Percentiles rank a stretch among this genome's conserved stretches.
phyloP scores from a whole-genome alignment of 2,888 invertebrate genomes.

The Ornithoptera priamus region DNA sequence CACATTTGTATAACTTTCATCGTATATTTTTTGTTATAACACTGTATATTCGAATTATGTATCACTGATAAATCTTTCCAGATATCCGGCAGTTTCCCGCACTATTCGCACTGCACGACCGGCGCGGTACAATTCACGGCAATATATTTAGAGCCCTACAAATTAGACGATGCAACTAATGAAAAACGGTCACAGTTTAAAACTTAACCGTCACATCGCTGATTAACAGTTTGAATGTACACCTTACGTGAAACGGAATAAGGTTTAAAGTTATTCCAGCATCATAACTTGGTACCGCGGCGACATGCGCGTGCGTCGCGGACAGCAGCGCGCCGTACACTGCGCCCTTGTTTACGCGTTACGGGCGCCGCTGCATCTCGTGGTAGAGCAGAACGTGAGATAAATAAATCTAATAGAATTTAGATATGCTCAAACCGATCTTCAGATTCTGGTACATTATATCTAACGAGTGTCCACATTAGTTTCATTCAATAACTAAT shows the following conservation, averaged over 20 bases:
- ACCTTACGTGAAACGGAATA: neutral
- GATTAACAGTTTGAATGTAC: slow-evolving; percentile 1
- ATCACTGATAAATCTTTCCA: neutral
- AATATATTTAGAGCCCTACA: slow-evolving; percentile 36
- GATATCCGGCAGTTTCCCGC: slow-evolving; percentile 4
- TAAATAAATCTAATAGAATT: too few species aligned
- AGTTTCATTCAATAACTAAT: too few species aligned
- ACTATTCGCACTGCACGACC: slow-evolving; percentile 25
- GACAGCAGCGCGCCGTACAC: slow-evolving; percentile 43
- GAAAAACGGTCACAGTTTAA: slow-evolving; percentile 40
- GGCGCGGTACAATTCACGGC: slow-evolving; percentile 28
- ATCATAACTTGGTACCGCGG: slow-evolving; percentile 38
- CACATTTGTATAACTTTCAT: too few species aligned
- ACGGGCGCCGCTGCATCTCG: slow-evolving; percentile 15
- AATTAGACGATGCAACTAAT: slow-evolving; percentile 35
- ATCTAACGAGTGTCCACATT: too few species aligned
- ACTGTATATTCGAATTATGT: too few species aligned
- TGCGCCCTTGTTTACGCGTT: slow-evolving; percentile 43
- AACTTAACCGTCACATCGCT: slow-evolving; percentile 30
- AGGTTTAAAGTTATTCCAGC: neutral
- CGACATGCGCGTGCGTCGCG: slow-evolving; percentile 37
- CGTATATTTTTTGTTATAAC: too few species aligned
- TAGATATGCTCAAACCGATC: too few species aligned
- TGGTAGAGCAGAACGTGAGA: neutral
- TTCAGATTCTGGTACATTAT: too few species aligned